phyloP scores from a whole-genome alignment of 1,140 invertebrate species.

The Carposina sasakii region DNA sequence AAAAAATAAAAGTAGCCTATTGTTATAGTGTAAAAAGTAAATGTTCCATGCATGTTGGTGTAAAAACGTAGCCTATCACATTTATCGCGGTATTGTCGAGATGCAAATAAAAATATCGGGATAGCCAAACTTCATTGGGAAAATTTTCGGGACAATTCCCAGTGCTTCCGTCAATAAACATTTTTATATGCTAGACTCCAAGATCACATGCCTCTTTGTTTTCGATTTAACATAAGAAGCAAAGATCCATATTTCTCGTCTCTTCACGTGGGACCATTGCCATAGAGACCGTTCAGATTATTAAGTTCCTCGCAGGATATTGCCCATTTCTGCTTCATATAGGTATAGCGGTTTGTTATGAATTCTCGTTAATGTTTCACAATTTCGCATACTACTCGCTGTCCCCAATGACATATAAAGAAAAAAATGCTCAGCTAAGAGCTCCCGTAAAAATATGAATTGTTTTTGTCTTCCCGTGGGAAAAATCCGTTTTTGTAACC shows the following conservation, averaged over 20 bases:
- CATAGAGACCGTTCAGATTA: background rate
- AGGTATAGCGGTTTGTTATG: conserved; percentile 1
- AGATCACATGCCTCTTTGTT: background rate
- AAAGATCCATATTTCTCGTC: conserved; percentile 21
- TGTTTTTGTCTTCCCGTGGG: conserved; percentile 11
- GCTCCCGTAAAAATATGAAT: conserved; percentile 10
- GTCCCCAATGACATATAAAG: conserved; percentile 8
- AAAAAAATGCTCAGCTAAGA: conserved; percentile 12
- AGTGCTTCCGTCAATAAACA: background rate
- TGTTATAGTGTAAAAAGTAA: background rate
- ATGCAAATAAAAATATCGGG: background rate
- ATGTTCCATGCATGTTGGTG: background rate
- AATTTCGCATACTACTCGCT: conserved; percentile 5
- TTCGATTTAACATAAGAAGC: conserved; percentile 1
- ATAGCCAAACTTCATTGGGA: background rate
- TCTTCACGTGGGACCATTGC: conserved; percentile 21
- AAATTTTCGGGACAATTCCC: background rate
- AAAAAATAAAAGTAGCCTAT: background rate
- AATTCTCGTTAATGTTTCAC: conserved; percentile 23
- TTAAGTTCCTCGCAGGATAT: background rate
- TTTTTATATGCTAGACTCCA: background rate
- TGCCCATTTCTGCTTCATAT: background rate
- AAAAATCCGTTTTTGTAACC: conserved; percentile 28
- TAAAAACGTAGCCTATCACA: background rate
- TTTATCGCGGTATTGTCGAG: background rate